Evolutionary conservation across 1,140 invertebrate species (phyloP).

Genomic region (Nasonia vitripennis): DNA sequence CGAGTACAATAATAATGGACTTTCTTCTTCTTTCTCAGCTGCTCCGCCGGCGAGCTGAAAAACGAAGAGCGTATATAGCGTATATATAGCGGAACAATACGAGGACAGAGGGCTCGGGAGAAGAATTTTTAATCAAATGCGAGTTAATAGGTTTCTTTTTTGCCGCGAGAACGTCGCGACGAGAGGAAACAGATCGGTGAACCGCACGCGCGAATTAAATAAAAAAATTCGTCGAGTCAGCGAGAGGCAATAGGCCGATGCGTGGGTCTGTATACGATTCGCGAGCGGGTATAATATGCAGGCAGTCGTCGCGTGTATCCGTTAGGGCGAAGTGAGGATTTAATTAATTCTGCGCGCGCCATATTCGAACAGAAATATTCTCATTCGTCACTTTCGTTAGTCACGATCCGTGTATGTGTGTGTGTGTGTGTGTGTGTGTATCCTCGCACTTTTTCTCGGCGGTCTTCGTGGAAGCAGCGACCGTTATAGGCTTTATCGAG

Average conservation of each 20-base stretch:
- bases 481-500: constrained; percentile 49
- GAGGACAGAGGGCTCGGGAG: background rate
- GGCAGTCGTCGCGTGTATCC: background rate
- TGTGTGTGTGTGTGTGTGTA: too few species aligned
- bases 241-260: background rate
- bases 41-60: too few species aligned
- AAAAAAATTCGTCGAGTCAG: constrained; percentile 34
- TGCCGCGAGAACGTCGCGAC: background rate
- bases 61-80: too few species aligned
- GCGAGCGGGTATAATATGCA: too few species aligned
- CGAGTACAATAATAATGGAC: background rate
- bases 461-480: constrained; percentile 15
- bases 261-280: too few species aligned
- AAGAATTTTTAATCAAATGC: background rate
- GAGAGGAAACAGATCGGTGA: background rate
- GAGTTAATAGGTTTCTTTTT: background rate
- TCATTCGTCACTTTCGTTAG: constrained; percentile 41
- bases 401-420: constrained; percentile 14
- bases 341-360: constrained; percentile 31
- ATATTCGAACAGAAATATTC: constrained; percentile 28
- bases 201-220: background rate
- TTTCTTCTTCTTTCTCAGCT: background rate
- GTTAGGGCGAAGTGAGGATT: constrained; percentile 32
- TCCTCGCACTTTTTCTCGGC: constrained; percentile 3
- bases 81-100: too few species aligned